phyloP scores from a whole-genome alignment of 2,797 vertebrate genomes.

The Babyrousa celebensis region DNA sequence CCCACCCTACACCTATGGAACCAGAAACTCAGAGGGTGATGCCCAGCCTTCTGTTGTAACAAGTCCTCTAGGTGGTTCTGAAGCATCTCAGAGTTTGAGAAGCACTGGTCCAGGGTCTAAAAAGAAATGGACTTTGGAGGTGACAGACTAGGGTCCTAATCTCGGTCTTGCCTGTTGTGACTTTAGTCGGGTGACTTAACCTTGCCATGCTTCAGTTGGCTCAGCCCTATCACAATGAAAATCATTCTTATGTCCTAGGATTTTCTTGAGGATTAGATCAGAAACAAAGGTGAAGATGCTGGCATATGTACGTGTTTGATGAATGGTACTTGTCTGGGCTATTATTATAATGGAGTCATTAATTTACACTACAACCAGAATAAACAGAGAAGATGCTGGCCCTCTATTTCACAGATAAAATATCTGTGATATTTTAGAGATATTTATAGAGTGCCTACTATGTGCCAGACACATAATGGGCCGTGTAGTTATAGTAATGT shows the following conservation, averaged over 20 bases:
- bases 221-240: background rate
- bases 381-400: background rate
- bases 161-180: background rate
- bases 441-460: background rate
- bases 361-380: background rate
- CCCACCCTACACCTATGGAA: background rate
- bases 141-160: background rate
- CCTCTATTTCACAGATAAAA: background rate
- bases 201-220: background rate
- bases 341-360: background rate
- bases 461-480: background rate
- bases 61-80: background rate
- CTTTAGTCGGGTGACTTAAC: background rate
- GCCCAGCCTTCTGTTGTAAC: background rate
- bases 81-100: background rate
- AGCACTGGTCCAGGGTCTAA: background rate
- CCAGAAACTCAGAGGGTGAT: background rate
- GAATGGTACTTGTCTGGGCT: background rate
- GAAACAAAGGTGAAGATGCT: background rate
- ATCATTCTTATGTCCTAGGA: background rate
- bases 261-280: background rate
- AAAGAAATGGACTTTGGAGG: background rate
- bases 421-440: background rate
- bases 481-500: background rate
- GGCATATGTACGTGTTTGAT: background rate